Percentiles rank a stretch among this genome's conserved stretches.
Conservation (phyloP, 2,888 invertebrate species). For the Sisyra nigra region DNA sequence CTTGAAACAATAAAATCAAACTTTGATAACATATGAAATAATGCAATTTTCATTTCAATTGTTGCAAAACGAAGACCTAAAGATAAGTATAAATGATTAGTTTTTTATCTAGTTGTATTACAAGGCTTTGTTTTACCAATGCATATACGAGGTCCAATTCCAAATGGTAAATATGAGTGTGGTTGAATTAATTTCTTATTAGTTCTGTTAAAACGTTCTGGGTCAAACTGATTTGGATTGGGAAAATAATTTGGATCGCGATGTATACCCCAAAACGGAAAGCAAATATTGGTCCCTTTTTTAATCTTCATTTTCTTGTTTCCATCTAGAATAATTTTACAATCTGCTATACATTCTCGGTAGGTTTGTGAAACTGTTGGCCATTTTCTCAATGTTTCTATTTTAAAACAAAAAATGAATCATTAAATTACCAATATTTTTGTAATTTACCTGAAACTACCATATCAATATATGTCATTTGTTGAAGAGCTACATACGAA, state of each 20-base stretch:
- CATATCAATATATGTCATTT: constrained; percentile 17
- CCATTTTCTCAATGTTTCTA: constrained; percentile 34
- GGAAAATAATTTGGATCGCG: constrained; percentile 28
- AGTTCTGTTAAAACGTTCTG: constrained; percentile 32
- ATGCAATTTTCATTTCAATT: constrained; percentile 17
- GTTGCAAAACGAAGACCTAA: constrained; percentile 17
- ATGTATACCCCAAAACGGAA: constrained; percentile 26
- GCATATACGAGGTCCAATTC: constrained; percentile 21
- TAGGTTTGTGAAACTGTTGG: constrained; percentile 30
- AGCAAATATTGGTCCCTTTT: constrained; percentile 20
- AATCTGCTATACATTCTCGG: constrained; percentile 31
- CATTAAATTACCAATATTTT: too few species aligned
- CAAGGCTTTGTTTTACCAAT: constrained; percentile 15
- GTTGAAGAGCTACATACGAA: constrained; percentile 15
- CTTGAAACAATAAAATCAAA: constrained; percentile 17
- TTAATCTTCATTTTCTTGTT: constrained; percentile 11
- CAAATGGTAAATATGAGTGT: constrained; percentile 32
- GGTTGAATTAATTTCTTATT: constrained; percentile 29
- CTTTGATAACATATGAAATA: constrained; percentile 16
- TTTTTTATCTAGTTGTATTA: background rate
- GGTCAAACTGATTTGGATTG: constrained; percentile 30
- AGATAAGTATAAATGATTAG: background rate
- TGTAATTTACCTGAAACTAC: constrained; percentile 12
- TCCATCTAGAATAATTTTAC: constrained; percentile 23
- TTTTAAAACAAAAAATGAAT: too few species aligned